Conservation (phyloP, 2,797 vertebrate genomes). For the Sebastes baramenuke region DNA sequence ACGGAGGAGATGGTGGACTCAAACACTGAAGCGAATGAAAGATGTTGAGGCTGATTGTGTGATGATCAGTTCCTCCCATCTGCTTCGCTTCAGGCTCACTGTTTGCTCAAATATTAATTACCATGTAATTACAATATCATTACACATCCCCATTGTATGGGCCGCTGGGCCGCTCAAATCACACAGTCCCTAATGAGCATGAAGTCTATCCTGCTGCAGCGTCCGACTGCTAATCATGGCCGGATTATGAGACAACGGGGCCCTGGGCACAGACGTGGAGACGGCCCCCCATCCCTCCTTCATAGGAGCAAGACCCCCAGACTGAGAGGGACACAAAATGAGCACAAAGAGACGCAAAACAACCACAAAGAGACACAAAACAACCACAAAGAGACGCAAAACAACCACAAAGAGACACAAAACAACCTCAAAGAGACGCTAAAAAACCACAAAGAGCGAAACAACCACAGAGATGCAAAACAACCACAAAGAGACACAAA, state of each 20-base stretch:
- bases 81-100: conserved; percentile 42
- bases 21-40: neutral
- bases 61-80: conserved; percentile 60
- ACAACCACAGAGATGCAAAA: too few species aligned
- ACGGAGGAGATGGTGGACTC: neutral
- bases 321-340: neutral
- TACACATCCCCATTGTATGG: conserved; percentile 62
- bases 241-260: neutral
- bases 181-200: conserved; percentile 58
- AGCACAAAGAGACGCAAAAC: neutral
- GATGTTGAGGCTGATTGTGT: conserved; percentile 48
- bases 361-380: too few species aligned
- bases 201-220: conserved; percentile 31
- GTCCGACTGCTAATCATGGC: conserved; percentile 36
- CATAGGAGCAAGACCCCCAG: neutral
- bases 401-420: too few species aligned
- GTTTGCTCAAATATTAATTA: conserved; percentile 74
- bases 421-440: too few species aligned
- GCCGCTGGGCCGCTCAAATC: conserved; percentile 21
- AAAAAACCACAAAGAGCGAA: too few species aligned
- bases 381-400: too few species aligned
- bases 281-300: neutral
- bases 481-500: too few species aligned
- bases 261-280: neutral
- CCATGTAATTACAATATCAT: conserved; percentile 80